Evolutionary conservation across 2,113 vertebrate species (phyloP).

Genomic region (Murina feae): DNA sequence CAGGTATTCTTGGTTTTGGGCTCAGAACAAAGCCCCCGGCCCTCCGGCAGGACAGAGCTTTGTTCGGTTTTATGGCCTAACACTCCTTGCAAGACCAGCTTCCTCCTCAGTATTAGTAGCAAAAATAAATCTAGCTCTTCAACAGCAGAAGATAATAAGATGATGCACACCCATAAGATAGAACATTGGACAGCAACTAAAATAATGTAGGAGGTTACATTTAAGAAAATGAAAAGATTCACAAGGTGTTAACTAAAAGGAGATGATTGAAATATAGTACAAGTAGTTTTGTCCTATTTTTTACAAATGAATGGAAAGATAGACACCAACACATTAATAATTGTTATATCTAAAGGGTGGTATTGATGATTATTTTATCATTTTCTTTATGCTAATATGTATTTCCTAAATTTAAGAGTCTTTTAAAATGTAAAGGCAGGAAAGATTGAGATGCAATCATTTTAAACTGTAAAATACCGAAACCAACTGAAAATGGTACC

Average conservation of each 20-base stretch:
- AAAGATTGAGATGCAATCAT: neutral
- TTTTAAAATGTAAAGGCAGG: neutral
- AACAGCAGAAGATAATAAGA: neutral
- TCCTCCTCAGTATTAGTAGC: no score
- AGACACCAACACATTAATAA: neutral
- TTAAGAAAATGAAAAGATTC: neutral
- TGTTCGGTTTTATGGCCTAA: no score
- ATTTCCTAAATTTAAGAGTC: neutral
- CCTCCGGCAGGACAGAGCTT: no score
- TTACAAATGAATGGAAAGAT: neutral
- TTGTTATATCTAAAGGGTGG: neutral
- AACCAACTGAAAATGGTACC: neutral
- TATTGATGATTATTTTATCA: neutral
- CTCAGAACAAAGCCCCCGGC: no score
- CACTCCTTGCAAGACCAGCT: no score
- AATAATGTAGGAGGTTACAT: neutral
- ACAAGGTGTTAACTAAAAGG: neutral
- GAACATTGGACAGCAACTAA: neutral
- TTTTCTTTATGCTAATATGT: neutral
- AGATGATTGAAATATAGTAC: neutral
- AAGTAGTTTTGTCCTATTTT: neutral
- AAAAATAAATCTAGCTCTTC: neutral
- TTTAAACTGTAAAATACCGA: neutral
- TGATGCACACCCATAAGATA: neutral
- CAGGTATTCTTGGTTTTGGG: no score